Evolutionary conservation across 2,797 vertebrate species (phyloP).

Genomic region (Protonibea diacanthus): DNA sequence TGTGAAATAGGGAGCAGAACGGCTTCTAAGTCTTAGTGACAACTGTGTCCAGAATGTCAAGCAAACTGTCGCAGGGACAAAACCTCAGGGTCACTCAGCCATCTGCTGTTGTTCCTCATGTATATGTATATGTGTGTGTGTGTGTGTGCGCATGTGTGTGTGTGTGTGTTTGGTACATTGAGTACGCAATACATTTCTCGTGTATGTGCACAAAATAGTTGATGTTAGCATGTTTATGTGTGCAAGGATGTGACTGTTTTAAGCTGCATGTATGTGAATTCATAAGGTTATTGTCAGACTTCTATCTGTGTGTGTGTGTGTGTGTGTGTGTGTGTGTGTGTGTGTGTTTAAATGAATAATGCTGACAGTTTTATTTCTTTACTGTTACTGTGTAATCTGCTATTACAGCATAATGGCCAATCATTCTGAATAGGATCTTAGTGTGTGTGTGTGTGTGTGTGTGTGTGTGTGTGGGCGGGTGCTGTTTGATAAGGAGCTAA

Average conservation of each 20-base stretch:
- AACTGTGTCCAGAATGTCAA: slow-evolving; percentile 73
- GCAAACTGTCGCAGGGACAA: slow-evolving; percentile 65
- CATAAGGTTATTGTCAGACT: background rate
- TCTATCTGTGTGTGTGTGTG: background rate
- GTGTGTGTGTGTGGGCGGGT: slow-evolving; percentile 15
- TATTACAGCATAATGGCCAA: slow-evolving; percentile 69
- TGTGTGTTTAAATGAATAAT: slow-evolving; percentile 55
- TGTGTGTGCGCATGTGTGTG: background rate
- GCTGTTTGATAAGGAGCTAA: slow-evolving; percentile 61
- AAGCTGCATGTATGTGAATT: background rate
- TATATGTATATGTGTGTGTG: slow-evolving; percentile 30
- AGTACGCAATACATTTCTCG: background rate
- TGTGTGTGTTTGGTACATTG: background rate
- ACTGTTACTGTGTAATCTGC: slow-evolving; percentile 63
- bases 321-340: slow-evolving; percentile 11
- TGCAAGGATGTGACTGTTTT: background rate
- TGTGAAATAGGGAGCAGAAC: slow-evolving; percentile 34
- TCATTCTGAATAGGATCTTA: slow-evolving; percentile 65
- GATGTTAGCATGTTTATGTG: slow-evolving; percentile 10
- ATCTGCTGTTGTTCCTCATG: slow-evolving; percentile 69
- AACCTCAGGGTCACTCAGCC: slow-evolving; percentile 73
- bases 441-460: slow-evolving; percentile 14
- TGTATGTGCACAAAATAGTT: slow-evolving; percentile 6
- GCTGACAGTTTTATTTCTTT: slow-evolving; percentile 72
- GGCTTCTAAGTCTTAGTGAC: slow-evolving; percentile 66